Evolutionary conservation across 2,888 invertebrate species (phyloP).

Genomic region (Cheilosia urbana): DNA sequence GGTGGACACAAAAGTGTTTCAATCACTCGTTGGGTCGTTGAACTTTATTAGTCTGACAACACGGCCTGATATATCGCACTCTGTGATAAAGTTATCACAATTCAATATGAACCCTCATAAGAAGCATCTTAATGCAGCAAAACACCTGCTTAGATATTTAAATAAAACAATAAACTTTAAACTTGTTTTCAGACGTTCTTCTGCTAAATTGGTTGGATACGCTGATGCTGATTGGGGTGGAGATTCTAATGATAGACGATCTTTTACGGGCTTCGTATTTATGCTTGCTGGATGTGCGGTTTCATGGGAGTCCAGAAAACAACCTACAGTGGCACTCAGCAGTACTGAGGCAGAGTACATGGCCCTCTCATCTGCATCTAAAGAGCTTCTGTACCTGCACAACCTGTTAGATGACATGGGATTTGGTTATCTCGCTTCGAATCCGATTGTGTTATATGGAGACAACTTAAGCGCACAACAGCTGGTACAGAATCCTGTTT

Average conservation of each 20-base stretch:
- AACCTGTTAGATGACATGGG: constrained; percentile 31
- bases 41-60: constrained; percentile 18
- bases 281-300: constrained; percentile 33
- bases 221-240: constrained; percentile 61
- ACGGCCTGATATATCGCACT: constrained; percentile 28
- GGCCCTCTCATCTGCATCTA: constrained; percentile 31
- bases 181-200: constrained; percentile 41
- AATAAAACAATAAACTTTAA: constrained; percentile 27
- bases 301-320: constrained; percentile 40
- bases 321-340: constrained; percentile 19
- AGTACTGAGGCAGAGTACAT: constrained; percentile 25
- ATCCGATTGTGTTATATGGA: constrained; percentile 15
- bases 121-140: constrained; percentile 26
- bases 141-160: constrained; percentile 31
- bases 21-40: constrained; percentile 29
- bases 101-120: constrained; percentile 21
- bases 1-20: constrained; percentile 6
- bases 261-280: constrained; percentile 39
- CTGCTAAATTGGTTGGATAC: constrained; percentile 9
- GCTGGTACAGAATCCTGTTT: constrained; percentile 32
- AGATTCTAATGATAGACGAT: constrained; percentile 36
- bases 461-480: too few species aligned
- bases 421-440: not conserved
- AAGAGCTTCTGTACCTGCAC: constrained; percentile 34
- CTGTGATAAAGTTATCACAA: constrained; percentile 35